Evolutionary conservation across 2,888 invertebrate species (phyloP).

Genomic region (Ceramica pisi): DNA sequence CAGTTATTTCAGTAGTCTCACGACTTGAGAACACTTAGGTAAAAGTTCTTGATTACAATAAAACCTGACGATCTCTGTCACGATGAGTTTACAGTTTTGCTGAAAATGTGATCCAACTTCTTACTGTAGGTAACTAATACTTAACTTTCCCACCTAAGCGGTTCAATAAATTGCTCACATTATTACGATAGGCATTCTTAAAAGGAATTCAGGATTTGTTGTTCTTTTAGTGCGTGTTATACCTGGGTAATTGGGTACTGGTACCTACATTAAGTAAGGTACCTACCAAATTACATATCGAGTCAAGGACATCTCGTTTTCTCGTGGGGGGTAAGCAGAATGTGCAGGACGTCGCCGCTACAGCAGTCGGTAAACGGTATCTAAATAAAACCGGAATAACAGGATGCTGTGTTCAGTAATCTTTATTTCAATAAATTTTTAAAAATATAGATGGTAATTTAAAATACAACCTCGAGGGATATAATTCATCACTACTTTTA

Average conservation of each 20-base stretch:
- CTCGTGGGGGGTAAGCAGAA: background rate
- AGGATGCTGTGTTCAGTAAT: background rate
- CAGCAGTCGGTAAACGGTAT: background rate
- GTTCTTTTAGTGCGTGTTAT: background rate
- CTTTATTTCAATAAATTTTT: slow-evolving; percentile 36
- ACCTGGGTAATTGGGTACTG: too few species aligned
- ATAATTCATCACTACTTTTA: slow-evolving; percentile 10
- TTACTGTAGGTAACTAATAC: background rate
- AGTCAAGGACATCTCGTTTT: background rate
- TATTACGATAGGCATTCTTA: slow-evolving; percentile 27
- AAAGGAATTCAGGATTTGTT: background rate
- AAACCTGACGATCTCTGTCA: background rate
- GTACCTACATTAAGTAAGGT: too few species aligned
- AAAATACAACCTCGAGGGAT: slow-evolving; percentile 50
- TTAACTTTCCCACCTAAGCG: background rate
- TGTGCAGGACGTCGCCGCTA: background rate
- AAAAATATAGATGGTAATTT: slow-evolving; percentile 24
- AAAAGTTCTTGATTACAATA: too few species aligned
- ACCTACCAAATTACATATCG: too few species aligned
- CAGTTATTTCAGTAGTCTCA: too few species aligned
- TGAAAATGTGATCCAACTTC: background rate
- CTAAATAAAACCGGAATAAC: background rate
- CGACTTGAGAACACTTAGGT: too few species aligned
- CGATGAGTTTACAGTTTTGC: background rate
- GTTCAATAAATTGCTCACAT: slow-evolving; percentile 19